Evolutionary conservation across 2,888 invertebrate genomes (phyloP), one percentile per base, ranked within the genome.

Genomic region (Mallateleia sp.): DNA sequence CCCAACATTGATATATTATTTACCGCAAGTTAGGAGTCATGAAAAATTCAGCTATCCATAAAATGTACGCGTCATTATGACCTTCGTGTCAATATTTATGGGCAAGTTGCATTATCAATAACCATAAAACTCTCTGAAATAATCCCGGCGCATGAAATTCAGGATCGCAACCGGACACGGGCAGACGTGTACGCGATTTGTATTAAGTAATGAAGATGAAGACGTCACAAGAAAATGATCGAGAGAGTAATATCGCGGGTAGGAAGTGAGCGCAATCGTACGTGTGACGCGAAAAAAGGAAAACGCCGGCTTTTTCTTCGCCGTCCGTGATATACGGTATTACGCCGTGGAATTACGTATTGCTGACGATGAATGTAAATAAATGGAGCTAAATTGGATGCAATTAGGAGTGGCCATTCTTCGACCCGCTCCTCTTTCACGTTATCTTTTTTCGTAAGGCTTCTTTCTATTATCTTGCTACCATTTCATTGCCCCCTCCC

Each of bases 41-140:
- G 86, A 72, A 78, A 77, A 74, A 82, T 86, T 72, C 82, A 78
- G 74, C 56, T 79, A 58, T 72, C 54, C 78, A 74, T 77, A 67
- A 82, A 78, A 86, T 62, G 58, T 62, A 50, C 58, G 72, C 67
- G 67, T 78, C 78, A 82, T 67, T 79, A 66, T 79, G 69, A 74
- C 72, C 78, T 74, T 82, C 81, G 78, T 56, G 82, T 78, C 78
- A 78, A 86, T 82, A 82, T 86, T 82, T 82, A 82, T 78, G 81
- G 50, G 3, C 66, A 24, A 14, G 20, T 87, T 72, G 67, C 58
- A 79, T 82, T 82, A 82, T 87, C 82, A 67, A 82, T 82, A 82
- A 74, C 72, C 67, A 81, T 80, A 80, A 77, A 80, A 75, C 69
- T 3, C 62, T 28, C n/a, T 47, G 79, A 67, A 79, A 72, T 72